phyloP scores from a whole-genome alignment of 1,140 invertebrate species.

The Lepidostoma basale region DNA sequence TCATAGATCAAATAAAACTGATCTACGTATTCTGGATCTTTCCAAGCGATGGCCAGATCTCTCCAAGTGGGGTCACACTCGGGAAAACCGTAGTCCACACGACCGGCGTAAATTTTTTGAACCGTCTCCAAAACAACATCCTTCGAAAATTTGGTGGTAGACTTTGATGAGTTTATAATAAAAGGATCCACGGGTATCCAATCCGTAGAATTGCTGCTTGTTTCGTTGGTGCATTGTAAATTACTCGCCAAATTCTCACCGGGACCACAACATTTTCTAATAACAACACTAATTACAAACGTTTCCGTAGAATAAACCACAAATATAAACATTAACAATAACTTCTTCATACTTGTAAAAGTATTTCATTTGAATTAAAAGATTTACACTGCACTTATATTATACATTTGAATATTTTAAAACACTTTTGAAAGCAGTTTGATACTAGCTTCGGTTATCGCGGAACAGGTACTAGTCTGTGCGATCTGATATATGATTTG shows the following conservation, averaged over 20 bases:
- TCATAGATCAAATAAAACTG: slow-evolving; percentile 40
- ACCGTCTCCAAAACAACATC: slow-evolving; percentile 22
- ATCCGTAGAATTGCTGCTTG: slow-evolving; percentile 7
- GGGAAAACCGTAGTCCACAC: slow-evolving; percentile 35
- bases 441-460: too few relatives aligned
- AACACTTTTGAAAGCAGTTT: too few relatives aligned
- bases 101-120: slow-evolving; percentile 30
- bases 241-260: slow-evolving; percentile 13
- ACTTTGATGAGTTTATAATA: slow-evolving; percentile 30
- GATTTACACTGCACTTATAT: too few relatives aligned
- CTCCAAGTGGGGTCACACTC: slow-evolving; percentile 28
- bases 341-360: background rate
- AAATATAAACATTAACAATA: slow-evolving; percentile 21
- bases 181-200: slow-evolving; percentile 36
- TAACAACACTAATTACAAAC: slow-evolving; percentile 2
- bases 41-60: slow-evolving; percentile 29
- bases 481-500: too few relatives aligned
- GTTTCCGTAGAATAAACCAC: background rate
- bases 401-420: too few relatives aligned
- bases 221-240: background rate
- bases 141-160: slow-evolving; percentile 26
- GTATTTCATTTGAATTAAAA: background rate
- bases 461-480: too few relatives aligned
- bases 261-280: slow-evolving; percentile 39
- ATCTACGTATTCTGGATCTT: slow-evolving; percentile 20